phyloP scores from a whole-genome alignment of 2,888 invertebrate genomes.

The Conomelus anceps region DNA sequence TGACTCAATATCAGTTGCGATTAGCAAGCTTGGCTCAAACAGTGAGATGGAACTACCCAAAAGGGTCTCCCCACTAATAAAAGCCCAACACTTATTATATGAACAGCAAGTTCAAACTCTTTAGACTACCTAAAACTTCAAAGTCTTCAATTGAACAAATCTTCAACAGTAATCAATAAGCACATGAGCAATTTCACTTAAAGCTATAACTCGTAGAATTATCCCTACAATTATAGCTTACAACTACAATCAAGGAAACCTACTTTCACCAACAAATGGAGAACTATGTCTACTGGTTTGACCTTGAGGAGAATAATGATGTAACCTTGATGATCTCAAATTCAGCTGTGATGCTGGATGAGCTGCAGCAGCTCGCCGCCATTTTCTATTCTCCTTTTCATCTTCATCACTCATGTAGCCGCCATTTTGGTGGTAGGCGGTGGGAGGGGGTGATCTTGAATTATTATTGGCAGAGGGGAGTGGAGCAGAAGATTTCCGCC shows the following conservation, averaged over 20 bases:
- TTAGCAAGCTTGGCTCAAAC: no score
- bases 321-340: constrained; percentile 11
- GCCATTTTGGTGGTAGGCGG: constrained; percentile 49
- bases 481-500: constrained; percentile 56
- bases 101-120: no score
- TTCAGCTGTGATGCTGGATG: constrained; percentile 18
- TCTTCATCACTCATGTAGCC: constrained; percentile 43
- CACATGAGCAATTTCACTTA: neutral
- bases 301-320: constrained; percentile 19
- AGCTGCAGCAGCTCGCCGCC: constrained; percentile 20
- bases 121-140: no score
- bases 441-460: neutral
- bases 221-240: no score
- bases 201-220: neutral
- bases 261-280: constrained; percentile 19
- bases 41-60: no score
- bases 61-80: no score
- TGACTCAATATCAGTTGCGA: no score
- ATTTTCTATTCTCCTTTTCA: constrained; percentile 29
- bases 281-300: neutral
- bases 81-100: no score
- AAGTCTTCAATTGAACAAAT: no score
- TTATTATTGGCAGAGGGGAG: constrained; percentile 44
- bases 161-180: no score
- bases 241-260: constrained; percentile 17